Percentiles rank a stretch among this genome's conserved stretches.
phyloP scores from a whole-genome alignment of 2,797 vertebrate genomes.

The Argya squamiceps region DNA sequence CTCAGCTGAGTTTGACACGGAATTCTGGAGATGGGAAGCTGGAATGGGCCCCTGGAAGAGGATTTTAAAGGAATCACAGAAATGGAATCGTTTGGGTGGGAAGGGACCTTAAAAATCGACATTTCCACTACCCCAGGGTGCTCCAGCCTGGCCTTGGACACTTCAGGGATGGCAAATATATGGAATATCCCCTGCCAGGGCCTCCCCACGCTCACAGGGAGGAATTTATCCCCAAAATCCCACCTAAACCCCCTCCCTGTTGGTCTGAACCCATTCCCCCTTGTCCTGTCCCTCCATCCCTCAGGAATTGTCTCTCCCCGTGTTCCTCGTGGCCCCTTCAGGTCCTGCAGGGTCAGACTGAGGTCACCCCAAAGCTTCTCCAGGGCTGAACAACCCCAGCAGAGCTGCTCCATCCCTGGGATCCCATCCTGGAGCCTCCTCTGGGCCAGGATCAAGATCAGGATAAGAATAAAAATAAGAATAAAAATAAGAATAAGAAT shows the following conservation, averaged over 20 bases:
- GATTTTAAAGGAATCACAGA: not conserved
- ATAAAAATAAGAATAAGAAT: too few species aligned
- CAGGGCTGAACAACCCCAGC: not conserved
- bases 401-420: not conserved
- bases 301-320: not conserved
- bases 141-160: not conserved
- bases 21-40: fast-evolving
- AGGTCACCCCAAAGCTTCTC: not conserved
- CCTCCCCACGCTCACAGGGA: too few species aligned
- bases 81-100: not conserved
- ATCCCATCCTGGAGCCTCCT: not conserved
- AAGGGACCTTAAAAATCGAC: not conserved
- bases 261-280: not conserved
- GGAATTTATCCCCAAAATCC: not conserved
- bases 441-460: not conserved
- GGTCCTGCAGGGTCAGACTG: fast-evolving
- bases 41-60: fast-evolving
- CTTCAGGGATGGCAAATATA: not conserved
- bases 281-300: not conserved
- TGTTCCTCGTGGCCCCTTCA: not conserved
- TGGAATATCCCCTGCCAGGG: not conserved
- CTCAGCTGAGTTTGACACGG: not conserved
- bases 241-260: not conserved
- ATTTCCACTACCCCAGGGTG: fast-evolving
- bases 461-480: not conserved